Percentiles rank a stretch among this genome's conserved stretches.
These are phyloP conservation scores for Ooceraea biroi DNA, from an alignment of 1,140 invertebrate genomes.

Conservation along the genomic window DNA sequence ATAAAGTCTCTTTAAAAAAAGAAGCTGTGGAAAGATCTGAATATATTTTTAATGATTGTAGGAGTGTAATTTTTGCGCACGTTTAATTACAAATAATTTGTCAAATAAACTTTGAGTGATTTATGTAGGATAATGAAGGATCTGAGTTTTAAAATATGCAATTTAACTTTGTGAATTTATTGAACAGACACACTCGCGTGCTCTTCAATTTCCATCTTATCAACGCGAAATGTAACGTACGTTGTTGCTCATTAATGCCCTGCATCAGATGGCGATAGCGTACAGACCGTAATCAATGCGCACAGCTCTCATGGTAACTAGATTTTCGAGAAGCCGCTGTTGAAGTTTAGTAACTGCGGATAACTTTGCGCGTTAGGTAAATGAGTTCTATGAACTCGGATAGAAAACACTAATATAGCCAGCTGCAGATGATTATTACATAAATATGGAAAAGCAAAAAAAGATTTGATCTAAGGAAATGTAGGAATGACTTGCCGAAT, in stretches of 20 bases:
- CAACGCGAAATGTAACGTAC: background rate
- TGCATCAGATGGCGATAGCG: conserved; percentile 55
- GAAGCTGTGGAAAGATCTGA: too few relatives aligned
- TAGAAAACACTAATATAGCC: too few relatives aligned
- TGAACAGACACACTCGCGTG: background rate
- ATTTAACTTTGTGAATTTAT: conserved; percentile 30
- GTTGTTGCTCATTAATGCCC: background rate
- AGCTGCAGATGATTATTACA: too few relatives aligned
- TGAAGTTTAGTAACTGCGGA: background rate
- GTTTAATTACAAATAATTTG: conserved; percentile 20
- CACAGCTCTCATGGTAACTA: conserved; percentile 27
- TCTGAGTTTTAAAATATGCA: background rate
- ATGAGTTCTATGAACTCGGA: background rate
- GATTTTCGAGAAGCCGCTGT: background rate
- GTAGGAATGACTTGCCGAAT: too few relatives aligned
- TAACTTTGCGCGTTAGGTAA: background rate
- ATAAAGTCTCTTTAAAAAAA: too few relatives aligned
- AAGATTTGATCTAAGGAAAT: too few relatives aligned
- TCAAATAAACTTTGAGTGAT: background rate
- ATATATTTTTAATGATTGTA: too few relatives aligned
- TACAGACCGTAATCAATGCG: background rate
- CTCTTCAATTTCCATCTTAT: conserved; percentile 32
- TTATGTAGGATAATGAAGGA: background rate
- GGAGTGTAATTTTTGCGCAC: background rate
- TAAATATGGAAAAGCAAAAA: too few relatives aligned